A percentile compares a stretch with the other conserved stretches of the same genome.
These are phyloP conservation scores for Drosophila busckii DNA, from an alignment of 1,140 invertebrate species.

Conservation along the genomic window DNA sequence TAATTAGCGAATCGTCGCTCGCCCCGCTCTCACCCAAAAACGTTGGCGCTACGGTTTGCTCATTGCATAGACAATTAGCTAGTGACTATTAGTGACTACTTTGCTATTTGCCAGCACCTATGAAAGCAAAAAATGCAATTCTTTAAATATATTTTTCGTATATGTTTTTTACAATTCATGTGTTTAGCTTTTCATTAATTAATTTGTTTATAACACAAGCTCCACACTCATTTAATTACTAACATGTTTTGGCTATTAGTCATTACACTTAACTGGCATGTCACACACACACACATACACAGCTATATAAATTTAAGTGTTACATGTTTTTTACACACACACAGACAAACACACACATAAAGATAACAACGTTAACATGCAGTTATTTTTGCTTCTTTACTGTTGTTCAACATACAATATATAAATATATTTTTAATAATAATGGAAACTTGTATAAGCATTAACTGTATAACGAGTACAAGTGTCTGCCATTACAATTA, in stretches of 20 bases:
- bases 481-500: constrained; percentile 64
- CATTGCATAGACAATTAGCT: no score
- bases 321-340: no score
- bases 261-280: no score
- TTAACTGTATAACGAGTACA: constrained; percentile 29
- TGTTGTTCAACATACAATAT: not conserved
- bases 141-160: constrained; percentile 4
- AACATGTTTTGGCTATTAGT: no score
- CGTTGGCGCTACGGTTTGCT: no score
- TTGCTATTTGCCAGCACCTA: constrained; percentile 26
- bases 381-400: no score
- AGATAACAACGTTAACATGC: constrained; percentile 13
- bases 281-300: constrained; percentile 11
- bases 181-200: constrained; percentile 23
- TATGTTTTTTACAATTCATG: not conserved
- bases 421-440: not conserved
- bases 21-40: no score
- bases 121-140: constrained; percentile 7
- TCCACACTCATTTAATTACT: no score
- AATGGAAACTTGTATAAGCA: constrained; percentile 19
- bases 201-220: no score
- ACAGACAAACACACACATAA: constrained; percentile 3
- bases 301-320: no score
- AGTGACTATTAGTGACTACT: no score
- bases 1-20: constrained; percentile 8